Base-by-base conservation (phyloP, 1,140 invertebrate species). In the Neoseiulus cucumeris region DNA sequence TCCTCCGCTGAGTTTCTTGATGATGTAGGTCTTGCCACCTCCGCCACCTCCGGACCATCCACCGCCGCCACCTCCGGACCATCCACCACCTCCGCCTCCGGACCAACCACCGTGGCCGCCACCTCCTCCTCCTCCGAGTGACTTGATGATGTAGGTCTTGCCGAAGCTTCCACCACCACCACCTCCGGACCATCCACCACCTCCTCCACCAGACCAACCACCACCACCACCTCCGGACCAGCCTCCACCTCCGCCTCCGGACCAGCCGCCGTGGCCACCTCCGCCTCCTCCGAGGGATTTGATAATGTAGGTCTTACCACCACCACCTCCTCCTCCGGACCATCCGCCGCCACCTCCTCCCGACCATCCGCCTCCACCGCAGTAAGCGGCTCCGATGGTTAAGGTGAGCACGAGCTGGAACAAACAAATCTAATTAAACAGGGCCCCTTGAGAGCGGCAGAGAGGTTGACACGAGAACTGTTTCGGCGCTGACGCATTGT, bases 61-160 rank as follows among this genome's bases (percentile, higher is more conserved):
- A 1, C 51, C 51, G 14, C 51, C 51, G 33, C 51, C 51, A 20
- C 51, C 51, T 14, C 51, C 51, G n/a, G 51, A 17, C 51, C 51
- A 59, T 59, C 51, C 51, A 25, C 51, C 51, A 17, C 51, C 51
- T 4, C 51, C 51, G 51, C 51, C n/a, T n/a, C n/a, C n/a, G 45
- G 45, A 47, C 45, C 45, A 47, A 14, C 45, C 14, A 20, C 45
- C 45, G 4, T 14, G 4, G 45, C 14, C 5, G 5, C 45, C 45
- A 4, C 45, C 45, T 47, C 45, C 45, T 47, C 45, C 45, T 2
- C 51, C 51, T 17, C 51, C 51, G 22, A 59, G 51, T 18, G 51
- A 59, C 9, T 59, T 59, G 33, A 59, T 59, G 14, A 59, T 59
- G 51, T 59, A 59, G 51, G 51, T 59, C 22, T 59, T 59, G 51